A percentile compares a stretch with the other conserved stretches of the same genome.
These are phyloP conservation scores for Rhynchomys soricoides DNA, from an alignment of 2,113 vertebrate species.

Conservation along the genomic window DNA sequence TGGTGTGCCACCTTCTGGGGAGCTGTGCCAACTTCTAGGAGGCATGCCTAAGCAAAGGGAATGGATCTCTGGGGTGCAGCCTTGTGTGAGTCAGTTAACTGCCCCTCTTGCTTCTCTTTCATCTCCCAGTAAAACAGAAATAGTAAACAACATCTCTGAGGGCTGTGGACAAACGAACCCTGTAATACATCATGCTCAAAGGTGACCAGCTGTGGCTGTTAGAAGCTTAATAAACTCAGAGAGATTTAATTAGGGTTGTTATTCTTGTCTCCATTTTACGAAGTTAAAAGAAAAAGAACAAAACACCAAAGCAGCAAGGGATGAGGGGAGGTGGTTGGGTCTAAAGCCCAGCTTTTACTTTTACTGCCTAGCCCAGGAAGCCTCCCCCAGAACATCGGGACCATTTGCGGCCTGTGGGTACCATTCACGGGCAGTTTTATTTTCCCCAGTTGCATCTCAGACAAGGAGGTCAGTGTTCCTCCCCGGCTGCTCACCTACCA, in stretches of 20 bases:
- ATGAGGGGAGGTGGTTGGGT: neutral
- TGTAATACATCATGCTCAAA: neutral
- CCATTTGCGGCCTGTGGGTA: neutral
- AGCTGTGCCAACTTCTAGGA: neutral
- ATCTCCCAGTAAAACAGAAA: neutral
- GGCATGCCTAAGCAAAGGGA: neutral
- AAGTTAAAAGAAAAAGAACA: neutral
- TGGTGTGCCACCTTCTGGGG: neutral
- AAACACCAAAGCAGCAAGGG: neutral
- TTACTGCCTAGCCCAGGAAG: slow-evolving; percentile 24
- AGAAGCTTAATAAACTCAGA: neutral
- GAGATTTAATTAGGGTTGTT: neutral
- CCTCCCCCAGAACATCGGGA: neutral
- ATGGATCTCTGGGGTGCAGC: neutral
- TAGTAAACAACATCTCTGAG: neutral
- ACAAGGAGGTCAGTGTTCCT: slow-evolving; percentile 58
- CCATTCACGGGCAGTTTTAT: slow-evolving; percentile 14
- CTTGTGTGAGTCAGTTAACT: neutral
- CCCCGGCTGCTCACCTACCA: slow-evolving; percentile 44
- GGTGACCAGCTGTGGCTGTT: neutral
- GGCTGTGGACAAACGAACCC: neutral
- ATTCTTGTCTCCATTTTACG: neutral
- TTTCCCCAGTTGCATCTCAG: slow-evolving; percentile 44
- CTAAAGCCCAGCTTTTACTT: neutral
- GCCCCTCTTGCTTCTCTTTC: neutral